Base-by-base conservation (phyloP, 2,888 invertebrate species). In the Falcaria lacertinaria region DNA sequence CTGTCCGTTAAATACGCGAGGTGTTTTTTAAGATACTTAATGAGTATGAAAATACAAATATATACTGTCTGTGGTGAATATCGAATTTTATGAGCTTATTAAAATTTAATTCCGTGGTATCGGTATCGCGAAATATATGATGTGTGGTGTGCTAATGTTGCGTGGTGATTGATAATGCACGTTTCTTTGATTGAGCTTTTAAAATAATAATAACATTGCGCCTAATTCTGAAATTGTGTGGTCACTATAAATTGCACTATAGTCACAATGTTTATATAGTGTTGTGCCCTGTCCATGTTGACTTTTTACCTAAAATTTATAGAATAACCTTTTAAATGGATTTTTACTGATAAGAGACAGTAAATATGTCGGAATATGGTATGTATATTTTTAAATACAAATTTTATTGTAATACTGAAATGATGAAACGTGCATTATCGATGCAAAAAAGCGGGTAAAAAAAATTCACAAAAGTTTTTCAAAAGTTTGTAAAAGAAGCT, bases 51-150 rank as follows among this genome's bases (percentile, higher is more conserved):
- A 63, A 57, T 74, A 78, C 73, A 80, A 79, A 75, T 71, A 73
- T 71, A 73, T 82, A 81, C 79, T 84, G 73, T 87, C 84, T 86
- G 85, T 84, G 86, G 87, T 87, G 79, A 80, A 80, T 84, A 88
- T 85, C 88, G 87, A 88, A 88, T 86, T 86, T 82, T 83, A 88
- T 74, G 88, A 89, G 88, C 88, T 89, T 89, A 89, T 83, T 83
- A 80, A 80, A 79, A 80, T 79, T 83, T 84, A 80, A 80, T 80
- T 82, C 74, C 74, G 70, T 78, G 78, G 77, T 76, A 65, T 69
- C 60, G 71, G 70, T 72, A 68, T 69, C 62, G 74, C 72, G 64
- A 69, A 33, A 39, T 39, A 48, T 50, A 49, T 61, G 48, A 59
- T 62, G 57, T 64, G 62, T 57, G 69, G 62, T 69, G 64, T 71